A percentile compares a stretch with the other conserved stretches of the same genome.
phyloP scores from a whole-genome alignment of 2,888 invertebrate species.

The Clostera curtula region DNA sequence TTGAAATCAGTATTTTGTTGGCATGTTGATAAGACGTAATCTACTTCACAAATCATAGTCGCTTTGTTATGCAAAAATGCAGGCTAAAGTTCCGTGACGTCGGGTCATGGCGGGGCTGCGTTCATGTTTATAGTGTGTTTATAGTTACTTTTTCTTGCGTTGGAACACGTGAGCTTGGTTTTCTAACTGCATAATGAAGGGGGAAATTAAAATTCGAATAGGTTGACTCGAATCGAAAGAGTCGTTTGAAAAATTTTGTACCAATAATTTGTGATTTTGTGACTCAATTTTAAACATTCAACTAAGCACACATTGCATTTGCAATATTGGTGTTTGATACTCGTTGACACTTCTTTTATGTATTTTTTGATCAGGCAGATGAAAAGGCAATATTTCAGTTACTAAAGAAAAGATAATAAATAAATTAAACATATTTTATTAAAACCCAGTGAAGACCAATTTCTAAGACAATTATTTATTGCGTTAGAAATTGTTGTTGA shows the following conservation, averaged over 20 bases:
- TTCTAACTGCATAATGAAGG: slow-evolving; percentile 38
- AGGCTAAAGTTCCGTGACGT: slow-evolving; percentile 63
- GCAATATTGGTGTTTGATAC: no score
- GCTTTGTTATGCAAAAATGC: slow-evolving; percentile 68
- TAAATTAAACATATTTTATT: slow-evolving; percentile 8
- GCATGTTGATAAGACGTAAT: slow-evolving; percentile 38
- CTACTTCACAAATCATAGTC: slow-evolving; percentile 51
- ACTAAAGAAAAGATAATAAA: slow-evolving; percentile 16
- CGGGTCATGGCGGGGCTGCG: slow-evolving; percentile 44
- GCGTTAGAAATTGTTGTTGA: no score
- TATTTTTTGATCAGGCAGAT: no score
- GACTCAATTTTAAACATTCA: no score
- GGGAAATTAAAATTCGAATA: slow-evolving; percentile 39
- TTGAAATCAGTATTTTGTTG: slow-evolving; percentile 28
- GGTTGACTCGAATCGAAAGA: slow-evolving; percentile 14
- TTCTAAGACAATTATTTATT: no score
- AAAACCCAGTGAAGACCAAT: no score
- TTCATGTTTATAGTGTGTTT: slow-evolving; percentile 60
- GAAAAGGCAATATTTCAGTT: no score
- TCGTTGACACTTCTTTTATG: no score
- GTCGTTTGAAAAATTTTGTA: slow-evolving; percentile 11
- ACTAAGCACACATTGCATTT: no score
- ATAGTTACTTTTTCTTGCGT: slow-evolving; percentile 50
- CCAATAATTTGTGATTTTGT: slow-evolving; percentile 7
- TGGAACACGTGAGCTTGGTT: slow-evolving; percentile 40